These are phyloP conservation scores for Diorhabda carinulata DNA, from an alignment of 1,140 invertebrate species.

Conservation along the genomic window DNA sequence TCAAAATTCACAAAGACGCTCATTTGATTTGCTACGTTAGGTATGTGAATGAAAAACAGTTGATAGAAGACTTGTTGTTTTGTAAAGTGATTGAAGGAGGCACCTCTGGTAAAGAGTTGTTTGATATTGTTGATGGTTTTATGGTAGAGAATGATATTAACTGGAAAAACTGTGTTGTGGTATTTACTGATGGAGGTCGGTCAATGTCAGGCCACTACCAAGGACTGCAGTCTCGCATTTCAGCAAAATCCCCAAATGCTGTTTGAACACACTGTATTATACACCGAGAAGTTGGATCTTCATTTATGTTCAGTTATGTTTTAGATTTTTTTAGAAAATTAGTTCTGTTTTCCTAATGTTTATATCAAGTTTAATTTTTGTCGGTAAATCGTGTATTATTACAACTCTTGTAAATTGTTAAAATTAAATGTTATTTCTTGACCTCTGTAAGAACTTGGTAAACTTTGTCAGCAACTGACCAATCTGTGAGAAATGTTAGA, in stretches of 20 bases:
- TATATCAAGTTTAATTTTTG: neutral
- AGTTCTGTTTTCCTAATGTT: neutral
- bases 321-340: too few species aligned
- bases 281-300: neutral
- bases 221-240: slow-evolving; percentile 24
- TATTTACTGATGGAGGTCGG: neutral
- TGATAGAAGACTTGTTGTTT: slow-evolving; percentile 11
- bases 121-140: slow-evolving; percentile 37
- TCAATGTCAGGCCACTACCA: slow-evolving; percentile 38
- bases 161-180: slow-evolving; percentile 17
- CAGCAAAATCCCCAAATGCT: slow-evolving; percentile 37
- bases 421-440: neutral
- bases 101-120: slow-evolving; percentile 27
- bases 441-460: neutral
- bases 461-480: too few species aligned
- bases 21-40: slow-evolving; percentile 26
- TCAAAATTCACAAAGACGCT: slow-evolving; percentile 21
- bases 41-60: slow-evolving; percentile 24
- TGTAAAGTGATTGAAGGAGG: slow-evolving; percentile 8
- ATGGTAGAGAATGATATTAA: slow-evolving; percentile 18
- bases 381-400: too few species aligned
- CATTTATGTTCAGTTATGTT: too few species aligned
- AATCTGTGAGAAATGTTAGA: too few species aligned
- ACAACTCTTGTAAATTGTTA: too few species aligned
- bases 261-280: slow-evolving; percentile 24